These are phyloP conservation scores for Pygoscelis adeliae DNA, from an alignment of 2,113 vertebrate species.

Conservation along the genomic window DNA sequence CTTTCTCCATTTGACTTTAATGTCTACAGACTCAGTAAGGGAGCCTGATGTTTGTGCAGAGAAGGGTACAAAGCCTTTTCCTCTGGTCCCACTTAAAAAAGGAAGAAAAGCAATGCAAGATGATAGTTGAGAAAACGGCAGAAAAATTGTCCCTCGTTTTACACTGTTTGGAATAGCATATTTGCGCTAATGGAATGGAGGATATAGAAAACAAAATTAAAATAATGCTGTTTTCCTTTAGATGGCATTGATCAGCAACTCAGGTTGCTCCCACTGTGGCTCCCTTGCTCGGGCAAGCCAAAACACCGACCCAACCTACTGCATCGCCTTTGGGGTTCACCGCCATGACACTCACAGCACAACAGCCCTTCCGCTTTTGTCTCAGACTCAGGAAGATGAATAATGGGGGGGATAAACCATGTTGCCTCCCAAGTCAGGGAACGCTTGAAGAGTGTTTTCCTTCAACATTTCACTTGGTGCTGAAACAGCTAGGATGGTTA, in stretches of 20 bases:
- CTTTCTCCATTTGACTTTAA: neutral
- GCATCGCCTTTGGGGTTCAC: neutral
- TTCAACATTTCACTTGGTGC: neutral
- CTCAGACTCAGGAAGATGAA: neutral
- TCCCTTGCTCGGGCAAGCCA: neutral
- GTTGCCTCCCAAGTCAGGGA: neutral
- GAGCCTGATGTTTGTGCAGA: neutral
- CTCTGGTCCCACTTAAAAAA: neutral
- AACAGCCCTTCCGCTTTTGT: neutral
- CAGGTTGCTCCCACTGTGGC: neutral
- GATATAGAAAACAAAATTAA: neutral
- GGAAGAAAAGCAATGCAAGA: neutral
- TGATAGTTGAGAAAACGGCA: neutral
- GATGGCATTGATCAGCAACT: neutral
- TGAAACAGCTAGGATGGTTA: neutral
- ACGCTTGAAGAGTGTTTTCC: neutral
- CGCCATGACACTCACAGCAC: neutral
- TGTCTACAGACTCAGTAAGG: neutral
- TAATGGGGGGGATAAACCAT: neutral
- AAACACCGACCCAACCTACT: neutral
- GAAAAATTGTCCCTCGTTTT: neutral
- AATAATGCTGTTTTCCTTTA: neutral
- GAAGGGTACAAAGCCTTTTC: neutral
- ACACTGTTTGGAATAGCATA: neutral
- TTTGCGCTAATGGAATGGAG: neutral